Evolutionary conservation across 2,113 vertebrate genomes (phyloP).

Genomic region (Archocentrus centrarchus): DNA sequence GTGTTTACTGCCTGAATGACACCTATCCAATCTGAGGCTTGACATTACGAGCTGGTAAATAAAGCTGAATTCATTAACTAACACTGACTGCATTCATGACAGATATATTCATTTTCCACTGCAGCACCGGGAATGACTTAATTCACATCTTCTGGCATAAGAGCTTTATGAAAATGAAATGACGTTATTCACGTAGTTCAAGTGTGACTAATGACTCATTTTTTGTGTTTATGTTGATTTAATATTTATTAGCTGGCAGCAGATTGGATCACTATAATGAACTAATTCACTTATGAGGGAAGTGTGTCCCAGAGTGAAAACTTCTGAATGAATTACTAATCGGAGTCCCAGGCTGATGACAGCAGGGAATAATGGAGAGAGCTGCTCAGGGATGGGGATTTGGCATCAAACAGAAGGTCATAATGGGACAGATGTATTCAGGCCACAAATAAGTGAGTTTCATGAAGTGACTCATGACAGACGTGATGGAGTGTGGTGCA

Average conservation of each 20-base stretch:
- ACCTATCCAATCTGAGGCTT: constrained; percentile 38
- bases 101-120: constrained; percentile 61
- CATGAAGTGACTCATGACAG: constrained; percentile 43
- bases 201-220: constrained; percentile 50
- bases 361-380: constrained; percentile 14
- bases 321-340: constrained; percentile 61
- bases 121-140: constrained; percentile 56
- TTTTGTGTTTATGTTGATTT: constrained; percentile 59
- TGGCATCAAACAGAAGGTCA: constrained; percentile 32
- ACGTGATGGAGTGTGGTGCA: constrained; percentile 28
- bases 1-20: constrained; percentile 54
- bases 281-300: constrained; percentile 50
- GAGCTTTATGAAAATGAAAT: constrained; percentile 56
- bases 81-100: constrained; percentile 70
- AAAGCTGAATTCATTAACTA: constrained; percentile 58
- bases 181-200: constrained; percentile 39
- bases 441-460: constrained; percentile 15
- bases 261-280: constrained; percentile 42
- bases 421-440: constrained; percentile 23
- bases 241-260: constrained; percentile 53
- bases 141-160: constrained; percentile 52
- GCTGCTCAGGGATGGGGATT: constrained; percentile 13
- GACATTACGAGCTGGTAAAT: constrained; percentile 61
- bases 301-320: constrained; percentile 32
- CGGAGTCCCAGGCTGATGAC: constrained; percentile 27